A percentile compares a stretch with the other conserved stretches of the same genome.
Evolutionary conservation across 2,888 invertebrate genomes (phyloP).

Genomic region (Brenthis daphne): DNA sequence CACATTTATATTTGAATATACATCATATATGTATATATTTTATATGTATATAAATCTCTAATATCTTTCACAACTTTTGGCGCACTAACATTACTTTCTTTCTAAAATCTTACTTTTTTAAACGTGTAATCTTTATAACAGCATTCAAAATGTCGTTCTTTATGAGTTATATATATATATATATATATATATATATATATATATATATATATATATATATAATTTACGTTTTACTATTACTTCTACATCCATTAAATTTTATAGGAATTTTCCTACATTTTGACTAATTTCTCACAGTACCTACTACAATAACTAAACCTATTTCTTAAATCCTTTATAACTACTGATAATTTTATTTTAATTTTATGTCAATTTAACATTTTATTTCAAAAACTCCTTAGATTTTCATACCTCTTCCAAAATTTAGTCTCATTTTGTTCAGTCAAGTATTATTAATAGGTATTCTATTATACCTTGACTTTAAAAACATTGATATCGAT

Average conservation of each 20-base stretch:
- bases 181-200: neutral
- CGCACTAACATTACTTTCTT: neutral
- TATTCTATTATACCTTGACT: slow-evolving; percentile 26
- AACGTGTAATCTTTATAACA: slow-evolving; percentile 7
- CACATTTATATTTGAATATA: slow-evolving; percentile 11
- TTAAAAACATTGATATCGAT: slow-evolving; percentile 25
- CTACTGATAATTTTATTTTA: slow-evolving; percentile 24
- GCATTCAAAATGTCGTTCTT: slow-evolving; percentile 3
- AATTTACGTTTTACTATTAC: neutral
- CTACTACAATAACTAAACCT: slow-evolving; percentile 16
- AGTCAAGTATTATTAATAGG: slow-evolving; percentile 48
- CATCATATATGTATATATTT: neutral
- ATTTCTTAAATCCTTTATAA: slow-evolving; percentile 14
- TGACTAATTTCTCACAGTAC: slow-evolving; percentile 4
- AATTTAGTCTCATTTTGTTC: slow-evolving; percentile 56
- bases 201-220: neutral
- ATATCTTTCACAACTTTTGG: slow-evolving; percentile 7
- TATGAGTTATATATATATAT: slow-evolving; percentile 1
- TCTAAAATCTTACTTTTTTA: slow-evolving; percentile 1
- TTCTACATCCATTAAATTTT: slow-evolving; percentile 7
- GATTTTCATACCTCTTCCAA: slow-evolving; percentile 41
- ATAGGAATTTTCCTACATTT: slow-evolving; percentile 16
- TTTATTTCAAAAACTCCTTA: slow-evolving; percentile 16
- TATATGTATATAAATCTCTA: neutral
- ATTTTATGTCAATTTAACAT: slow-evolving; percentile 10